Base-by-base conservation (phyloP, 1,140 invertebrate species). In the Zaprionus davidi region DNA sequence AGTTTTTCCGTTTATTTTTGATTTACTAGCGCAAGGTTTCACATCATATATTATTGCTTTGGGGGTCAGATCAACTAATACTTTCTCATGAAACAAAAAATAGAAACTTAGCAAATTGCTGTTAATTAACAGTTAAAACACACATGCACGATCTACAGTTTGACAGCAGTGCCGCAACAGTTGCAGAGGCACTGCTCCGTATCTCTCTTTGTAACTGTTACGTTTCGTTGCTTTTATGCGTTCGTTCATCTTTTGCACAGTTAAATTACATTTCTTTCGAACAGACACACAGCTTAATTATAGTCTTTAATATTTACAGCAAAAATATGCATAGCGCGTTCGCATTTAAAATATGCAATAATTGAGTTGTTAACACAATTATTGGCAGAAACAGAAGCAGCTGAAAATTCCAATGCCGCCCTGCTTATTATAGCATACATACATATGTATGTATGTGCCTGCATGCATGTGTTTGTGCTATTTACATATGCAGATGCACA, bases 291-390 rank as follows among this genome's bases (percentile, higher is more conserved):
- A 51, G 4, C 12, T 51, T 51, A 51, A 51, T 51, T 51, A 51
- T 24, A 51, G 46, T 51, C 46, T 58, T 58, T 59, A 59, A 59
- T 38, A 38, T 9, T 38, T 24, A 46, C n/a, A 46, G 41, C 41
- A n/a, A 46, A 44, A 46, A 46, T 46, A 46, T 46, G 41, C n/a
- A 46, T 9, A 46, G 41, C 7, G 17, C 12, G 12, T 22, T n/a
- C 9, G 24, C 38, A 28, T 41, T 17, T 41, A 15, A 46, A 56
- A 62, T 69, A 56, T 56, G 17, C 26, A 9, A 44, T 56, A 74
- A 62, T 69, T 64, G 46, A 71, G 62, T 53, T 59, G 55, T 71
- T 71, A 71, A 66, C 41, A 71, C 53, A 49, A 58, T 31, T 36
- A 51, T 58, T 28, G 34, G 15, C 20, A 44, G 51, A 9, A 59